Percentiles rank a stretch among this genome's conserved stretches.
phyloP scores from a whole-genome alignment of 2,797 vertebrate species.

The Coregonus sp. region DNA sequence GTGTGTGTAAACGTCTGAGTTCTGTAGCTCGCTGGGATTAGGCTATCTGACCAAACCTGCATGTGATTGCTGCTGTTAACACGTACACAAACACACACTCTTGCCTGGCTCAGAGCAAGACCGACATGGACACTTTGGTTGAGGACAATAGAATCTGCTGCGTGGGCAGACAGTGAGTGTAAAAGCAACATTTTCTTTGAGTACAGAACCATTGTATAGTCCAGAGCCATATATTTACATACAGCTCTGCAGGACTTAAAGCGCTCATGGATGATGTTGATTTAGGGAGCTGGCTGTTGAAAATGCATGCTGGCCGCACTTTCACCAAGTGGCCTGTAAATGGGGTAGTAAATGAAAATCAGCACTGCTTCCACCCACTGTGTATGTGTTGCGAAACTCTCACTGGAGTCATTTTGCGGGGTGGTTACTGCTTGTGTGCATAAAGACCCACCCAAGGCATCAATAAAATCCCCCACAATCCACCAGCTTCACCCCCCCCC shows the following conservation, averaged over 20 bases:
- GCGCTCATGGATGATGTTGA: constrained; percentile 25
- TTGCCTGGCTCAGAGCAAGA: not conserved
- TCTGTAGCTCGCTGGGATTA: constrained; percentile 6
- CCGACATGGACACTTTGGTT: constrained; percentile 29
- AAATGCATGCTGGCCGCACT: constrained; percentile 46
- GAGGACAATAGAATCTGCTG: constrained; percentile 37
- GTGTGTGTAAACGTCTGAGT: constrained; percentile 1
- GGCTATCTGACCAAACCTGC: not conserved
- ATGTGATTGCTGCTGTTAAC: not conserved
- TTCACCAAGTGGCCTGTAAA: not conserved
- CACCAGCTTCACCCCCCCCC: constrained; percentile 29
- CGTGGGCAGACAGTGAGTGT: constrained; percentile 30
- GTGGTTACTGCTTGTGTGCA: constrained; percentile 61
- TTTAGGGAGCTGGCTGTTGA: constrained; percentile 23
- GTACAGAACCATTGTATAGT: not conserved
- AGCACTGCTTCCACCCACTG: too few species aligned
- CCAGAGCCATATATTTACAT: constrained; percentile 29
- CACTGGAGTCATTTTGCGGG: constrained; percentile 43
- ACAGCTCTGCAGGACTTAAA: not conserved
- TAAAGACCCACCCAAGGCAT: constrained; percentile 57
- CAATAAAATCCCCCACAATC: constrained; percentile 51
- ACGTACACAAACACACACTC: constrained; percentile 5
- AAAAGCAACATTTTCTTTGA: constrained; percentile 23
- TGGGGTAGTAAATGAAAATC: not conserved
- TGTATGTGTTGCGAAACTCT: constrained; percentile 27